phyloP scores from a whole-genome alignment of 2,888 invertebrate species.

The Ypsolopha scabrella region DNA sequence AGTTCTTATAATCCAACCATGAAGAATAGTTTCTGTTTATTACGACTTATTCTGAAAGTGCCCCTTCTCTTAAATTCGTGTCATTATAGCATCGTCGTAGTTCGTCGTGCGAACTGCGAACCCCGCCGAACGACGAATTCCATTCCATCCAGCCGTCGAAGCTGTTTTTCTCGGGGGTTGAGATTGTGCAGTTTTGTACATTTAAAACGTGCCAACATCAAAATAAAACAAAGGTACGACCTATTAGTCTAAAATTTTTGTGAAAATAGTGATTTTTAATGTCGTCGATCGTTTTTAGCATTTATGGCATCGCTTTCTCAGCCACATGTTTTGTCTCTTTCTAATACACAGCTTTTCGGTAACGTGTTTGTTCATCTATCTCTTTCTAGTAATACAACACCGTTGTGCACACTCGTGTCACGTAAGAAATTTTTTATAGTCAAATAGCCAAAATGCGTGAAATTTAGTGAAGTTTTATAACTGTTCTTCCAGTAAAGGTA shows the following conservation, averaged over 20 bases:
- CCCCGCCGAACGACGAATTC: constrained; percentile 63
- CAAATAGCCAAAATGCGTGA: constrained; percentile 35
- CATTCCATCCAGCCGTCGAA: constrained; percentile 71
- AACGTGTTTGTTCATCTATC: constrained; percentile 52
- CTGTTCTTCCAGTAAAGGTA: neutral
- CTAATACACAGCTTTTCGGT: constrained; percentile 43
- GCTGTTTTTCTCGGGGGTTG: constrained; percentile 67
- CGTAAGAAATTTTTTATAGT: constrained; percentile 68
- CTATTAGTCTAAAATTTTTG: constrained; percentile 24
- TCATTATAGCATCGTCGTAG: constrained; percentile 28
- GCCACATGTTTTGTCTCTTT: constrained; percentile 53
- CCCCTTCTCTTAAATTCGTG: constrained; percentile 36
- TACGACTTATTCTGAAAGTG: constrained; percentile 19
- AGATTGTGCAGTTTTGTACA: constrained; percentile 62
- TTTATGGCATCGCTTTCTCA: constrained; percentile 69
- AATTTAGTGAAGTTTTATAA: constrained; percentile 12
- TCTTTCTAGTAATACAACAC: constrained; percentile 69
- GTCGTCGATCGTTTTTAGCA: constrained; percentile 53
- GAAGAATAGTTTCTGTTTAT: constrained; percentile 26
- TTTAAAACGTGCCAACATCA: constrained; percentile 64
- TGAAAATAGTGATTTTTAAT: constrained; percentile 24
- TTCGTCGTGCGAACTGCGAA: constrained; percentile 45
- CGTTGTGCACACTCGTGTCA: constrained; percentile 70
- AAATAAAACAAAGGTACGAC: constrained; percentile 60
- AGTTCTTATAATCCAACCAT: constrained; percentile 50